Evolutionary conservation across 2,113 vertebrate genomes (phyloP).

Genomic region (Hemichromis elongatus): DNA sequence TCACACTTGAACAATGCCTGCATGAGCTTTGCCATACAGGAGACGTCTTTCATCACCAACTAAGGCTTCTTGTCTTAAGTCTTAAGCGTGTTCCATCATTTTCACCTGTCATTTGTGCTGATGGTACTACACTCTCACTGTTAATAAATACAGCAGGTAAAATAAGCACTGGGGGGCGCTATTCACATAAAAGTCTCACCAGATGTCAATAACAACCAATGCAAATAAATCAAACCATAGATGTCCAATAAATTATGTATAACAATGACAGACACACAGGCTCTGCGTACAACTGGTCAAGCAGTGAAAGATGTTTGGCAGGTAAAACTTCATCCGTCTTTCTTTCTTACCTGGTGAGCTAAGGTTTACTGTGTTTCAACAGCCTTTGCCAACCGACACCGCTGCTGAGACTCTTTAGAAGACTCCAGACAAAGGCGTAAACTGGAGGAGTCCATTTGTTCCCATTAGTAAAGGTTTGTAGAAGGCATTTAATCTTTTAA

Average conservation of each 20-base stretch:
- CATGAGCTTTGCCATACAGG: accelerated
- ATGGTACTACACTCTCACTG: too few species aligned
- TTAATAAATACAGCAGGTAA: too few species aligned
- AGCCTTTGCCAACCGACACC: slow-evolving; percentile 12
- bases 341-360: slow-evolving; percentile 9
- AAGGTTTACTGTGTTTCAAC: slow-evolving; percentile 10
- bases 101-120: background rate
- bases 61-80: background rate
- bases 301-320: slow-evolving; percentile 78
- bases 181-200: too few species aligned
- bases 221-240: too few species aligned
- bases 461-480: background rate
- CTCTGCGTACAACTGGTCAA: slow-evolving; percentile 64
- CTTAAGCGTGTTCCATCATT: background rate
- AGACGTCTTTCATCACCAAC: background rate
- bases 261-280: background rate
- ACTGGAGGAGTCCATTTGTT: background rate
- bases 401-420: background rate
- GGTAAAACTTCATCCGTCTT: slow-evolving; percentile 61
- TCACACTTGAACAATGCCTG: background rate
- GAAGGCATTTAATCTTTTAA: background rate
- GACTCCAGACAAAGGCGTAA: background rate
- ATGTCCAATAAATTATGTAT: too few species aligned
- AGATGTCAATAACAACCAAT: too few species aligned
- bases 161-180: too few species aligned